Base-by-base conservation (phyloP, 2,888 invertebrate species). In the Chironomus tentans region DNA sequence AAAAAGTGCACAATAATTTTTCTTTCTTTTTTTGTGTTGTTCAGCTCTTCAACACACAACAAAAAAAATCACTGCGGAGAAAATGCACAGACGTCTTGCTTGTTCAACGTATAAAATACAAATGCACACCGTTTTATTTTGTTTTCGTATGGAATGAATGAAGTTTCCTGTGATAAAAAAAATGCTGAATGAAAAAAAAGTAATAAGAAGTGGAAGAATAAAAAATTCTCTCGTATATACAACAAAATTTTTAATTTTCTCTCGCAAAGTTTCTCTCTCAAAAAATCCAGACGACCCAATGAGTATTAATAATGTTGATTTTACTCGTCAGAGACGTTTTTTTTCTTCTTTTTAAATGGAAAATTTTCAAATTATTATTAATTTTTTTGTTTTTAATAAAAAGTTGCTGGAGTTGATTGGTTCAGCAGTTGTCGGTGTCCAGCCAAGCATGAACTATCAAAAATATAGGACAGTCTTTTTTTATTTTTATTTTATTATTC, bases 121-220 rank as follows among this genome's bases (percentile, higher is more conserved):
- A 72, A 72, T 72, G 50, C 71, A 72, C 72, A 72, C 61, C 72
- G 61, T 48, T 50, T 61, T 62, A 62, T 72, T 72, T 72, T 72
- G 72, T 72, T 72, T 56, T 72, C 65, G 65, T 65, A 50, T 61
- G 28, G 50, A 71, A 56, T 50, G 72, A 72, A 72, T 72, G 72
- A 72, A 72, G 62, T 62, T 72, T 72, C 62, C 62, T 62, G 72
- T 62, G 72, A 72, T 72, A 72, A 72, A 72, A 71, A 50, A 61
- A 61, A 65, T 65, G 21, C 21, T 72, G 72, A 72, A 72, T 72
- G 72, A 72, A 72, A 50, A 72, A 72, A 48, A 70, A 38, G 38
- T 38, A 38, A 38, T 38, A 38, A 38, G 38, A 69, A 46, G 28
- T 28, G 28, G 46, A 18, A 68, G 13, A 68, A 24, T 18, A 24